Evolutionary conservation across 2,113 vertebrate species (phyloP), one percentile per base, ranked within the genome.

Genomic region (Rana temporaria): DNA sequence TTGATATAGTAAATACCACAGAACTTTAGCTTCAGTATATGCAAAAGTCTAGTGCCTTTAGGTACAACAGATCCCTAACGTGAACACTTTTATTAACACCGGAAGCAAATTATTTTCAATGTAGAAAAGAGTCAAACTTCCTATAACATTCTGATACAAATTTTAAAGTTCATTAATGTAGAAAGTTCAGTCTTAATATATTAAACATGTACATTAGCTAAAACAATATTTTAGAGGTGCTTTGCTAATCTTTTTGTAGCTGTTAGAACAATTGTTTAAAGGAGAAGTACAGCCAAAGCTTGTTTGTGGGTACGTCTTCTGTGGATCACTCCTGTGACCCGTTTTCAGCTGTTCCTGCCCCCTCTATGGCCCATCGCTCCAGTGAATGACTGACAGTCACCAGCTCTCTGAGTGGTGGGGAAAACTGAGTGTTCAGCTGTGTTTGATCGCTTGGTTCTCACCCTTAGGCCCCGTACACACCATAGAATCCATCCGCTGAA

Each of bases 11-110:
- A 62, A 62, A 14, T 22, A 62, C 1, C n/a, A 11, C 19, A 62
- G 59, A 62, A n/a, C 59, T 62, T 62, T 62, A 62, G n/a, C 22
- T n/a, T n/a, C n/a, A 62, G 22, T 19, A 62, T 62, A 62, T 62
- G 59, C 59, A 62, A 62, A 62, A 20, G 59, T 62, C n/a, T 7
- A 62, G n/a, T 62, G 59, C 59, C 59, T 22, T 62, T 22, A 62
- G 59, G n/a, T 62, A 22, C n/a, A 62, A 62, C 12, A 62, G 19
- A 22, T 62, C 59, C 59, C 19, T n/a, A 14, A n/a, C 22, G 59
- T 62, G n/a, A 62, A 20, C n/a, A 62, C 24, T 19, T 62, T 62
- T 62, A 62, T 62, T 62, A 62, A 62, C 59, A 62, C 59, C 20
- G 59, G 59, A 62, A 62, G 59, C 59, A 62, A 62, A 24, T 22